Evolutionary conservation across 2,888 invertebrate species (phyloP).

Genomic region (Pseudanteris insignis): DNA sequence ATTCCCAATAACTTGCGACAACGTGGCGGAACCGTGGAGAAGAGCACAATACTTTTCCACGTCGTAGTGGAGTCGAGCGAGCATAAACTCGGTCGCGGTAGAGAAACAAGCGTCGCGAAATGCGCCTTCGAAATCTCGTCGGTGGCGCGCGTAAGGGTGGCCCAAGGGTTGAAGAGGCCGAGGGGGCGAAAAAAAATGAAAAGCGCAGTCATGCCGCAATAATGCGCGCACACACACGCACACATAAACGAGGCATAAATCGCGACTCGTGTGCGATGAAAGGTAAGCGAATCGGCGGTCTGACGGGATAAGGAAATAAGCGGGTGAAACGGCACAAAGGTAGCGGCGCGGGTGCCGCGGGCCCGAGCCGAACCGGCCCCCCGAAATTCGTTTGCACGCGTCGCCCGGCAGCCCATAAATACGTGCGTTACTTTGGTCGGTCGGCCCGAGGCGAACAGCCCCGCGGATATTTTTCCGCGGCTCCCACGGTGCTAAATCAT

Average conservation of each 20-base stretch:
- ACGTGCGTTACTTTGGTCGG: conserved; percentile 59
- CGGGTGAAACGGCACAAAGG: conserved; percentile 7
- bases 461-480: conserved; percentile 59
- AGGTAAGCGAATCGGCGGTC: conserved; percentile 44
- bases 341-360: conserved; percentile 7
- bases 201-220: conserved; percentile 39
- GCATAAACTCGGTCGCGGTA: conserved; percentile 28
- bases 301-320: conserved; percentile 37
- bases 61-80: conserved; percentile 32
- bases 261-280: conserved; percentile 38
- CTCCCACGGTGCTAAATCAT: conserved; percentile 59
- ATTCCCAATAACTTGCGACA: too few species aligned
- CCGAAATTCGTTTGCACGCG: conserved; percentile 63
- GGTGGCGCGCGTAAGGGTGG: too few species aligned
- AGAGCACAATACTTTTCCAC: too few species aligned
- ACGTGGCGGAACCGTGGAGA: too few species aligned
- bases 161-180: conserved; percentile 12
- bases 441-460: conserved; percentile 49
- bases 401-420: conserved; percentile 65
- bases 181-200: conserved; percentile 34
- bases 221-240: conserved; percentile 38
- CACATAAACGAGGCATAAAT: too few species aligned
- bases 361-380: conserved; percentile 10
- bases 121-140: too few species aligned
- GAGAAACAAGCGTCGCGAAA: too few species aligned